Base-by-base conservation (phyloP, 1,140 invertebrate genomes). In the Caenorhabditis remanei region DNA sequence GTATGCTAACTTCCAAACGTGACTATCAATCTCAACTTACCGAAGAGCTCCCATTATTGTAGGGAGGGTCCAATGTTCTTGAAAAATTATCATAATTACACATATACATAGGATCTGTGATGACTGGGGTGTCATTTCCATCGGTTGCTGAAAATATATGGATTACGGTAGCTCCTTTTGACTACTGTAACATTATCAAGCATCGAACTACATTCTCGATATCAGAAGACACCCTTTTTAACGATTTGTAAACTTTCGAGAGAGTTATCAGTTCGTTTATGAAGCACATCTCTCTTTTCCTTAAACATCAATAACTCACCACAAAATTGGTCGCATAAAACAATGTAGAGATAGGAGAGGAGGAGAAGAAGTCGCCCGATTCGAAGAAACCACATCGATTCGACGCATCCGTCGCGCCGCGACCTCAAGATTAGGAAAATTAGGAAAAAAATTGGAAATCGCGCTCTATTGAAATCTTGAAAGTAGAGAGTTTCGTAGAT, bases 81-180 rank as follows among this genome's bases (percentile, higher is more conserved):
- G 83, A 40, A n/a, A 84, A 84, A 21, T 84, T 84, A 8, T 14
- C 83, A 21, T 19, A 14, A 84, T 84, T 84, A 13, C 83, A 84
- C n/a, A 61, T 43, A 21, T 61, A 84, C 13, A 46, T 21, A 0
- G 55, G 83, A 24, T 84, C 55, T 16, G 40, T 61, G 24, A 46
- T 32, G 13, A 48, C 9, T 24, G 55, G 55, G 14, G 55, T 61
- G 32, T 61, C 55, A 46, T 55, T 32, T 7, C 55, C 83, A 61
- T 63, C 83, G 3, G 83, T 61, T 21, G 83, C 83, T 84, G 83
- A 40, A 84, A 83, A 24, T 82, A 32, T 13, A 53, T 8, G 56
- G 11, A 3, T n/a, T n/a, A 58, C 56, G 5, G 56, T 58, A 58
- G 16, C n/a, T 53, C 32, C 32, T 32, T 32, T 32, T 32, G n/a